These are phyloP conservation scores for Gastracanthus pulcherrimus DNA, from an alignment of 2,888 invertebrate species.

Conservation along the genomic window DNA sequence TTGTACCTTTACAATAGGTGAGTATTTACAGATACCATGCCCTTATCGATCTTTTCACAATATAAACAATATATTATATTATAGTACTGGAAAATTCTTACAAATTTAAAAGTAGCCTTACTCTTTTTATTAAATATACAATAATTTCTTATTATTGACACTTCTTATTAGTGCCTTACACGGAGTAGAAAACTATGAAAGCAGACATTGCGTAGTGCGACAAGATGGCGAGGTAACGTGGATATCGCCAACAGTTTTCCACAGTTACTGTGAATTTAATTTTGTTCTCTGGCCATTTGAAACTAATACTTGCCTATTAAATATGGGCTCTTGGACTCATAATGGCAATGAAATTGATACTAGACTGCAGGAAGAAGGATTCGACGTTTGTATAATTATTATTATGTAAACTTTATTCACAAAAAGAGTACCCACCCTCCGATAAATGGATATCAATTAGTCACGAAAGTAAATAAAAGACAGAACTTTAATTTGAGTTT, in stretches of 20 bases:
- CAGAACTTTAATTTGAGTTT: no score
- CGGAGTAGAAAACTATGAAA: constrained; percentile 80
- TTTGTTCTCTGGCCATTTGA: constrained; percentile 88
- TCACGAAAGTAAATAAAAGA: no score
- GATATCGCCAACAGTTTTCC: constrained; percentile 85
- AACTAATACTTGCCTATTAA: constrained; percentile 82
- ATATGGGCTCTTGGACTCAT: constrained; percentile 87
- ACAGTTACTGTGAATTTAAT: constrained; percentile 83
- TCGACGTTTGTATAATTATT: constrained; percentile 47
- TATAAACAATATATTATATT: no score
- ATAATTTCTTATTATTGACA: background rate
- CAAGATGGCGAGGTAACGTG: constrained; percentile 81
- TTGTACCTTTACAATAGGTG: constrained; percentile 85
- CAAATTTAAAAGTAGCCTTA: no score
- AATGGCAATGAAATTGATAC: constrained; percentile 81
- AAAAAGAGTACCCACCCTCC: no score
- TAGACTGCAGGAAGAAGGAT: constrained; percentile 38
- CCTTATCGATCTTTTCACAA: no score
- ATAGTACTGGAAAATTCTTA: no score
- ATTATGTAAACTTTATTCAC: no score
- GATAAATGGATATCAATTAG: no score
- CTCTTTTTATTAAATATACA: background rate
- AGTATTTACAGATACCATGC: no score
- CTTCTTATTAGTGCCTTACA: constrained; percentile 80
- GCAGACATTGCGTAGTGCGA: constrained; percentile 79